phyloP scores from a whole-genome alignment of 1,140 invertebrate species.

The Bicyclus anynana region DNA sequence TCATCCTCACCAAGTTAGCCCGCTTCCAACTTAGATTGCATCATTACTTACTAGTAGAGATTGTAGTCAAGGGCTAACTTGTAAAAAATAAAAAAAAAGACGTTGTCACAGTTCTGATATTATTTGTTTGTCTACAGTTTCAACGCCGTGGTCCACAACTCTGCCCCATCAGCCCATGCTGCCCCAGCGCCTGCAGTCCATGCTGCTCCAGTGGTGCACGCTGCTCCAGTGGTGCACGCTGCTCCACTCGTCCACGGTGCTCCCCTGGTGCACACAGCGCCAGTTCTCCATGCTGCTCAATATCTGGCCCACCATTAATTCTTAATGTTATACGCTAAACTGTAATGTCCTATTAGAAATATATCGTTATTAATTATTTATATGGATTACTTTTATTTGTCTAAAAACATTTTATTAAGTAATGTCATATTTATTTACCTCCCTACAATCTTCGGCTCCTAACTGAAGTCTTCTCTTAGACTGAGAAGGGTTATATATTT shows the following conservation, averaged over 20 bases:
- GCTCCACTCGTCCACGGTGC: constrained; percentile 25
- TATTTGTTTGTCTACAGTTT: constrained; percentile 45
- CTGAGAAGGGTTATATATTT: too few species aligned
- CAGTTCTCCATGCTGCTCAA: constrained; percentile 24
- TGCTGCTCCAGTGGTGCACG: constrained; percentile 35
- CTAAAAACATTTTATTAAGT: too few species aligned
- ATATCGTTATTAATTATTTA: constrained; percentile 38
- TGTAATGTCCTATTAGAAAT: constrained; percentile 34
- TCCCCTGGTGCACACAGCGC: constrained; percentile 29
- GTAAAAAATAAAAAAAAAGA: too few species aligned
- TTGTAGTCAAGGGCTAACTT: too few species aligned
- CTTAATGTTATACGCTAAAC: neutral
- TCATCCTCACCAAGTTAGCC: too few species aligned
- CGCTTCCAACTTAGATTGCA: too few species aligned
- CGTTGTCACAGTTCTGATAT: neutral
- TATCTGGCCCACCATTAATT: constrained; percentile 25
- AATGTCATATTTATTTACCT: too few species aligned
- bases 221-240: constrained; percentile 29
- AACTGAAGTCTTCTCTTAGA: too few species aligned
- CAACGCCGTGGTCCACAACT: constrained; percentile 65
- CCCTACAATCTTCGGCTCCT: too few species aligned
- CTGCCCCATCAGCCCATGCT: constrained; percentile 47
- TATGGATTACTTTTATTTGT: neutral
- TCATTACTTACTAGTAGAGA: too few species aligned
- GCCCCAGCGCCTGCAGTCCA: constrained; percentile 43